phyloP scores from a whole-genome alignment of 2,888 invertebrate genomes.

The Myopa testacea region DNA sequence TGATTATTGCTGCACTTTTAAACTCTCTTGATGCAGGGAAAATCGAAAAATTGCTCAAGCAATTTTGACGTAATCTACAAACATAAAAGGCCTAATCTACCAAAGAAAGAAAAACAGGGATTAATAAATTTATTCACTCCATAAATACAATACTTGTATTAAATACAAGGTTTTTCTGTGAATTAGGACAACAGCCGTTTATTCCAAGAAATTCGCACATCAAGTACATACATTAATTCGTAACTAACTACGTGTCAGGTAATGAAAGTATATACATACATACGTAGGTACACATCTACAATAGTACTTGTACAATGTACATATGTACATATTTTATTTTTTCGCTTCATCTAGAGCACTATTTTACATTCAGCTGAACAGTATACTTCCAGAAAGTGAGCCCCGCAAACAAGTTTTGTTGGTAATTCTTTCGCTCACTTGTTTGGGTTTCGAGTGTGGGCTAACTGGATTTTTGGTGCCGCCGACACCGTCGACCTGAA shows the following conservation, averaged over 20 bases:
- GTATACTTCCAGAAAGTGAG: slow-evolving; percentile 24
- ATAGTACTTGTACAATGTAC: not conserved
- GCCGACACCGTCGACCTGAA: not conserved
- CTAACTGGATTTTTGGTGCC: slow-evolving; percentile 36
- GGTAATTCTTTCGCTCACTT: slow-evolving; percentile 1
- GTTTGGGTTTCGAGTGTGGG: slow-evolving; percentile 36
- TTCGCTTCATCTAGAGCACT: not conserved
- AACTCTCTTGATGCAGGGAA: too few relatives aligned
- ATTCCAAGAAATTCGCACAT: not conserved
- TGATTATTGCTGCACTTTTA: too few relatives aligned
- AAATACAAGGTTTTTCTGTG: not conserved
- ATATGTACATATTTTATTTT: not conserved
- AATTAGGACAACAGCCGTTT: not conserved
- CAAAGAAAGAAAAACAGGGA: too few relatives aligned
- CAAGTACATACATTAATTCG: not conserved
- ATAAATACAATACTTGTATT: too few relatives aligned
- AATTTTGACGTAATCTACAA: too few relatives aligned
- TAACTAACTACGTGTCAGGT: not conserved
- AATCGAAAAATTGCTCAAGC: too few relatives aligned
- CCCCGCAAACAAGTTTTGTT: slow-evolving; percentile 21
- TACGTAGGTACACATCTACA: not conserved
- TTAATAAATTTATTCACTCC: too few relatives aligned
- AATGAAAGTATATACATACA: not conserved
- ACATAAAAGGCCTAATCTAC: too few relatives aligned
- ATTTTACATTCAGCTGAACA: not conserved